phyloP scores from a whole-genome alignment of 2,797 vertebrate genomes.

The Labroides dimidiatus region DNA sequence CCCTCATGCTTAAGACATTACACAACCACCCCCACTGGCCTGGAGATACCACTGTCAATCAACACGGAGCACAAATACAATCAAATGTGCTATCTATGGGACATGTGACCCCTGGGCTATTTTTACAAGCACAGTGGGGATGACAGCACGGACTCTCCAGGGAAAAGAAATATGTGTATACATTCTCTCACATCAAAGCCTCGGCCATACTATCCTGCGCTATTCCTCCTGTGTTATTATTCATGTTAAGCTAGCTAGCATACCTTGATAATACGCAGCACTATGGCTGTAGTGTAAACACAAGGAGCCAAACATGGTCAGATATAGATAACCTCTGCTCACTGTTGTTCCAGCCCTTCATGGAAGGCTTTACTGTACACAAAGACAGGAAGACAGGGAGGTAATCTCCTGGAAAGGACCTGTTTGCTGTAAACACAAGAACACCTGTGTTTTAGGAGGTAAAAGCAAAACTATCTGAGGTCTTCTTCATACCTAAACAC shows the following conservation, averaged over 20 bases:
- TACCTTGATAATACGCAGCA: conserved; percentile 32
- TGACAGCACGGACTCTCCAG: conserved; percentile 72
- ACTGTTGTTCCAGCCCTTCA: conserved; percentile 31
- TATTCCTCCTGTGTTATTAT: conserved; percentile 42
- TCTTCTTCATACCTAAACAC: neutral
- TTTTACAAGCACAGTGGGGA: conserved; percentile 71
- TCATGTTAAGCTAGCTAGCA: conserved; percentile 53
- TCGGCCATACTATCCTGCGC: conserved; percentile 43
- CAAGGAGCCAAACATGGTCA: conserved; percentile 29
- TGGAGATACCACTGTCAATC: conserved; percentile 59
- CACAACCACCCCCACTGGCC: conserved; percentile 34
- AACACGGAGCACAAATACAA: conserved; percentile 67
- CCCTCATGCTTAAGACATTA: conserved; percentile 20
- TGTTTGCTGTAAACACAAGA: conserved; percentile 35
- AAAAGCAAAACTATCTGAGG: conserved; percentile 1
- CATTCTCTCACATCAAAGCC: conserved; percentile 72
- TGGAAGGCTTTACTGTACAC: conserved; percentile 40
- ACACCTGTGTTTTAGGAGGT: conserved; percentile 4
- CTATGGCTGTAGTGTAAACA: conserved; percentile 29
- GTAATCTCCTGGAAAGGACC: neutral
- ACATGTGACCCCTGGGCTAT: conserved; percentile 78
- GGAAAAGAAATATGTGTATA: conserved; percentile 55
- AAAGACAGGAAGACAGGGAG: conserved; percentile 1
- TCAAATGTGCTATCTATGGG: conserved; percentile 75
- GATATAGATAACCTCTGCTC: conserved; percentile 41